Conservation (phyloP, 2,113 vertebrate genomes). For the Microcebus murinus region DNA sequence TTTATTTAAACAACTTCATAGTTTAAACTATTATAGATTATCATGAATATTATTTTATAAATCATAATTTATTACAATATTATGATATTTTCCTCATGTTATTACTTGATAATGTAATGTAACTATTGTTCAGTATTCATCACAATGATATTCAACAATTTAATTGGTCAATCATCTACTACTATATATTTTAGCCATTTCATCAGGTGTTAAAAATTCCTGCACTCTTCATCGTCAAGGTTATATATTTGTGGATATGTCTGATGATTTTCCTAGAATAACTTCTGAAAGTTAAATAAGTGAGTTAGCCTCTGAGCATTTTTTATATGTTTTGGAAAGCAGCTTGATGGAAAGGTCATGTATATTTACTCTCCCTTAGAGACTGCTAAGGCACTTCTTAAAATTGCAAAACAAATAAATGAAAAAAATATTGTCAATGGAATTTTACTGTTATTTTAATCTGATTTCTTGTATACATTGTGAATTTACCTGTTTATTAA, state of each 20-base stretch:
- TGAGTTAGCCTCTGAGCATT: not conserved
- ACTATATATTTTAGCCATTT: not conserved
- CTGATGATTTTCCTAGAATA: not conserved
- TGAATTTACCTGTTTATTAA: not conserved
- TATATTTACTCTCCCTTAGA: not conserved
- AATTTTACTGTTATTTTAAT: not conserved
- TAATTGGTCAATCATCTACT: not conserved
- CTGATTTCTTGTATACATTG: not conserved
- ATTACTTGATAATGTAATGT: not conserved
- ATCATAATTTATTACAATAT: not conserved
- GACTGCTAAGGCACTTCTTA: not conserved
- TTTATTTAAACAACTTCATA: constrained; percentile 16
- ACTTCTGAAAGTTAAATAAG: not conserved
- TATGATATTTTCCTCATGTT: not conserved
- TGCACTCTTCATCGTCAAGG: not conserved
- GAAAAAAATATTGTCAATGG: not conserved
- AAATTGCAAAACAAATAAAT: not conserved
- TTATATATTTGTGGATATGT: not conserved
- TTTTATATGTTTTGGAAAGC: not conserved
- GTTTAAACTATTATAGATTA: not conserved
- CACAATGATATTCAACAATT: not conserved
- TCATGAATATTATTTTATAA: not conserved
- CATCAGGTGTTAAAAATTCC: not conserved
- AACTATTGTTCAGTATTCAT: not conserved
- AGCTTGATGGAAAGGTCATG: not conserved